Evolutionary conservation across 1,140 invertebrate genomes (phyloP).

Genomic region (Copidosoma floridanum): DNA sequence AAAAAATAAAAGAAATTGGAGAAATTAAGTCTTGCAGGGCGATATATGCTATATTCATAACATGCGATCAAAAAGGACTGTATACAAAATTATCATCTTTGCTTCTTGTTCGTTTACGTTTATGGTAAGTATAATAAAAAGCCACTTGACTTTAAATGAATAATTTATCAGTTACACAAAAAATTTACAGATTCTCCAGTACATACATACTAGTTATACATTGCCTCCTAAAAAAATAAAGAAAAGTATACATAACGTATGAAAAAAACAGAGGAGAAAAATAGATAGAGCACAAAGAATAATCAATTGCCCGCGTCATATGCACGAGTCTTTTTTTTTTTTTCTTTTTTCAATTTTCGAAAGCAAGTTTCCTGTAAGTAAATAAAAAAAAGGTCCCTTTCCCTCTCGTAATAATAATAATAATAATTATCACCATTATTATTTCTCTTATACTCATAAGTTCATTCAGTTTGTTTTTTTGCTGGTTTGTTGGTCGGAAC

Average conservation of each 20-base stretch:
- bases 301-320: slow-evolving; percentile 4
- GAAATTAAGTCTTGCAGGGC: not conserved
- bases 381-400: slow-evolving; percentile 24
- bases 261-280: slow-evolving; percentile 11
- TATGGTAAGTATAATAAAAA: no score
- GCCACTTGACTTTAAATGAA: slow-evolving; percentile 8
- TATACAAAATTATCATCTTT: no score
- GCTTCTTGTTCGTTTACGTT: no score
- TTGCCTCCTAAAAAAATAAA: not conserved
- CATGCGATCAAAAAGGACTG: no score
- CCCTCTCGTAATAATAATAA: no score
- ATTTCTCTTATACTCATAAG: slow-evolving; percentile 18
- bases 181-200: slow-evolving; percentile 18
- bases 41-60: no score
- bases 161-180: slow-evolving; percentile 23
- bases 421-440: no score
- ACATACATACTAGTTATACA: slow-evolving; percentile 11
- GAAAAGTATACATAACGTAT: slow-evolving; percentile 4
- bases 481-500: slow-evolving; percentile 20
- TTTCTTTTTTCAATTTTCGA: slow-evolving; percentile 9
- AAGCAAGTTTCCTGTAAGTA: slow-evolving; percentile 11
- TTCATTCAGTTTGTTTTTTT: not conserved
- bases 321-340: slow-evolving; percentile 19
- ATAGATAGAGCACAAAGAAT: not conserved
- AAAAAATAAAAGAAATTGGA: not conserved